Conservation (phyloP, 2,797 vertebrate genomes). For the Thaleichthys pacificus region DNA sequence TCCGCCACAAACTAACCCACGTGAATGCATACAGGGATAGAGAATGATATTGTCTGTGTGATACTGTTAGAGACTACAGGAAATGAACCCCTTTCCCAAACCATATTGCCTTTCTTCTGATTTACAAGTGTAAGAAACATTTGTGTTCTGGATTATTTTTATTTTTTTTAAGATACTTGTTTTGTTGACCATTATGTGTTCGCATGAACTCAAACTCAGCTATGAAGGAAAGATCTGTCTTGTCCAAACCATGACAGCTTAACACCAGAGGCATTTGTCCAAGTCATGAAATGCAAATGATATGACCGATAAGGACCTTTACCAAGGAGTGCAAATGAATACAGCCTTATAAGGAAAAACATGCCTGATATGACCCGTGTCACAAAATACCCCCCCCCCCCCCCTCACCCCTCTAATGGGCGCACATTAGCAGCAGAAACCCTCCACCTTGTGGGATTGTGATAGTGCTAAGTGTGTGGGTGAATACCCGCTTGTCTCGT, state of each 20-base stretch:
- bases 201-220: not conserved
- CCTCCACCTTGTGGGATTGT: slow-evolving; percentile 12
- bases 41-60: no score
- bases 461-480: slow-evolving; percentile 26
- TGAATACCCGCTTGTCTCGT: slow-evolving; percentile 16
- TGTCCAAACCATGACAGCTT: not conserved
- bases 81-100: not conserved
- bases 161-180: not conserved
- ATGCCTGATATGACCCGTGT: not conserved
- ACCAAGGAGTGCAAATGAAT: not conserved
- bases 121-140: not conserved
- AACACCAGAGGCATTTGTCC: not conserved
- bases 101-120: not conserved
- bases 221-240: not conserved
- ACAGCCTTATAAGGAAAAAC: not conserved
- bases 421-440: not conserved
- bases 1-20: no score
- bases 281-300: not conserved
- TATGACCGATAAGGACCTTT: not conserved
- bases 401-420: no score
- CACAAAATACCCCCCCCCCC: not conserved
- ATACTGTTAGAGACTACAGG: no score
- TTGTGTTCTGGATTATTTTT: no score
- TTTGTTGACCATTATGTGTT: not conserved
- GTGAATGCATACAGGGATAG: no score